Evolutionary conservation across 2,113 vertebrate species (phyloP).

Genomic region (Labeo rohita): DNA sequence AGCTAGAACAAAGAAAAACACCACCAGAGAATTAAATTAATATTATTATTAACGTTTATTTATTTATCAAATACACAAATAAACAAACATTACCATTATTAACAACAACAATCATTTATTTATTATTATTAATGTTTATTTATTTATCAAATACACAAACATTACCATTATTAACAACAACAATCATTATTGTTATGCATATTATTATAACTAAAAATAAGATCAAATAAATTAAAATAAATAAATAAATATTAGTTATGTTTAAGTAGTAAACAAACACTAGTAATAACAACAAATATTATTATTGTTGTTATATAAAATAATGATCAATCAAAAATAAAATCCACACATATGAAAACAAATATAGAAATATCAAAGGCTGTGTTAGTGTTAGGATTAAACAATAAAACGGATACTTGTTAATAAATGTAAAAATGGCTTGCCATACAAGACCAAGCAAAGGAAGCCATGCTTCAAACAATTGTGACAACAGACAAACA

Average conservation of each 20-base stretch:
- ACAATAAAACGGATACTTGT: not conserved
- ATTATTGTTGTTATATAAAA: not conserved
- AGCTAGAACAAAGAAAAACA: not conserved
- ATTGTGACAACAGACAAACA: not conserved
- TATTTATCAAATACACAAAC: not conserved
- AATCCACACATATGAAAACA: not conserved
- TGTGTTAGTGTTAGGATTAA: not conserved
- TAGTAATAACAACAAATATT: not conserved
- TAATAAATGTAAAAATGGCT: not conserved
- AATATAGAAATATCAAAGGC: not conserved
- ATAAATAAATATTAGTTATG: not conserved
- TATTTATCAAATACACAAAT: not conserved
- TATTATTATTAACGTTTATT: not conserved
- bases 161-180: not conserved
- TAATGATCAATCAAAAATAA: conserved; percentile 1
- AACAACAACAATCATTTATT: not conserved
- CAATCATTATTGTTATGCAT: not conserved
- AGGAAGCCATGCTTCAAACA: not conserved
- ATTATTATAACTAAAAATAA: not conserved
- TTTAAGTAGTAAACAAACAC: too few relatives aligned
- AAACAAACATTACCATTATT: not conserved
- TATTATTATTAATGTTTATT: not conserved
- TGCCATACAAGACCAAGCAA: not conserved
- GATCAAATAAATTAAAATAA: not conserved
- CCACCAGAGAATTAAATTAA: not conserved